A percentile compares a stretch with the other conserved stretches of the same genome.
Conservation (phyloP, 1,140 invertebrate genomes). For the Papilio polytes region DNA sequence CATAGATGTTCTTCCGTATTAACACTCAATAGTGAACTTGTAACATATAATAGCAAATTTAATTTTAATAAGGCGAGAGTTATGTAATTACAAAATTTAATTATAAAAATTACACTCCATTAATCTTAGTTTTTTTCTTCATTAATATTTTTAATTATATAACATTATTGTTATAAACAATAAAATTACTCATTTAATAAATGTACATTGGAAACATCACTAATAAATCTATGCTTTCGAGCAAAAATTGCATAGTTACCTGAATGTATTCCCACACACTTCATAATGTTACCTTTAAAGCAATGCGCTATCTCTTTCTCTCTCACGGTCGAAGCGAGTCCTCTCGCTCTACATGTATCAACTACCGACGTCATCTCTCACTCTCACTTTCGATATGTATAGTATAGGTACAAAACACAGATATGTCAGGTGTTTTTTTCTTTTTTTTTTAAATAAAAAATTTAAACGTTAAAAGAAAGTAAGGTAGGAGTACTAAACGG, state of each 20-base stretch:
- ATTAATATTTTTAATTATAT: neutral
- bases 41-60: too few relatives aligned
- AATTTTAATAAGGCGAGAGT: too few relatives aligned
- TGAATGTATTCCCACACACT: slow-evolving; percentile 74
- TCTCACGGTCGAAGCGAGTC: slow-evolving; percentile 42
- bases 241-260: slow-evolving; percentile 63
- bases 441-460: neutral
- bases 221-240: slow-evolving; percentile 43
- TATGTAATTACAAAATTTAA: too few relatives aligned
- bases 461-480: neutral
- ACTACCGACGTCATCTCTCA: slow-evolving; percentile 75
- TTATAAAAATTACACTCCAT: too few relatives aligned
- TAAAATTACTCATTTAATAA: neutral
- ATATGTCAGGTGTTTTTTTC: slow-evolving; percentile 34
- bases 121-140: too few relatives aligned
- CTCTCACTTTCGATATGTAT: slow-evolving; percentile 74
- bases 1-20: too few relatives aligned
- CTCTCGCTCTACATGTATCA: slow-evolving; percentile 54
- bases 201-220: slow-evolving; percentile 36
- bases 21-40: too few relatives aligned
- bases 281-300: slow-evolving; percentile 44
- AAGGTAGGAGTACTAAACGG: too few relatives aligned
- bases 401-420: slow-evolving; percentile 55
- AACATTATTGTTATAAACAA: too few relatives aligned
- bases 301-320: slow-evolving; percentile 50